Evolutionary conservation across 2,888 invertebrate genomes (phyloP), one percentile per base, ranked within the genome.

Genomic region (Zaprionus lineosus): DNA sequence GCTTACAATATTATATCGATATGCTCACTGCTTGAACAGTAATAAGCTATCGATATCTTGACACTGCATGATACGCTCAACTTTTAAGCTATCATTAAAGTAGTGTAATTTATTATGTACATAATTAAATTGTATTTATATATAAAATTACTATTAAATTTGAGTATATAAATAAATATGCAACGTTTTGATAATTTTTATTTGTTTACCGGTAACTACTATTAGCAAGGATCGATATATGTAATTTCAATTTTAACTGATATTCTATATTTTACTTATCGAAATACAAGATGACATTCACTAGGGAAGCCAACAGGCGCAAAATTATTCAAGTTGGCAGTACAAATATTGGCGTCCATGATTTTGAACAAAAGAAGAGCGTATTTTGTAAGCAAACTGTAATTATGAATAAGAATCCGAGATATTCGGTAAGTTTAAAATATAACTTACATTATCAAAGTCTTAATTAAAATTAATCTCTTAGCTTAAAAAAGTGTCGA

Each of bases 361-460:
- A 44, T 68, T 62, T 68, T 33, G 57, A 67, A 40, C n/a, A 41
- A 2, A 56, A 9, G 8, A n/a, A 11, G 9, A 43, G 7, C 2
- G 28, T 16, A 28, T 16, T 28, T 28, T 18, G 18, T 29, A 18
- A 11, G 19, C 11, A 9, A 11, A 28, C 6, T 6, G 2, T 40
- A 11, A 51, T 5, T 1, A 77, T 81, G 70, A 64, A 64, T 43
- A 58, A 56, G 1, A 74, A 62, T 12, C 57, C 55, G 2, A 44
- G 76, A 28, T 81, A 74, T 60, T 81, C 76, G 50, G 76, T 77
- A 9, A 50, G 69, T 66, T 3, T 16, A 0, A 3, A 12, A 29
- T 21, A n/a, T 2, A 7, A 21, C 39, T 34, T 0, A 2, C 8
- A 34, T 29, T n/a, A 28, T 0, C 5, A 8, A 0, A 7, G 31